A percentile compares a stretch with the other conserved stretches of the same genome.
phyloP scores from a whole-genome alignment of 2,113 vertebrate species.

The Campylorhamphus procurvoides region DNA sequence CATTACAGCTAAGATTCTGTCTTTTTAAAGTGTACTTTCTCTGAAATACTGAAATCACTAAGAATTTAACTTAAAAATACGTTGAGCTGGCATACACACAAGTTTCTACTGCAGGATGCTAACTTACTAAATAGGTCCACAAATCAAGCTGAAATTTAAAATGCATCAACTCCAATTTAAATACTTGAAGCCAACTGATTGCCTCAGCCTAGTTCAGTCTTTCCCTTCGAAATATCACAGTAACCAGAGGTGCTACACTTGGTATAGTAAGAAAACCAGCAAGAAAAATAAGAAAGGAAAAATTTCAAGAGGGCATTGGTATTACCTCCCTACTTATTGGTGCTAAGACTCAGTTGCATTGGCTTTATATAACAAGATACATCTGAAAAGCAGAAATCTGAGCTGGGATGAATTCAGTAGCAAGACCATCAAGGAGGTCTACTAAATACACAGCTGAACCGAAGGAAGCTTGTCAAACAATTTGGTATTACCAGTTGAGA shows the following conservation, averaged over 20 bases:
- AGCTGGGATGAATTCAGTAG: neutral
- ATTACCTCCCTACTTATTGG: neutral
- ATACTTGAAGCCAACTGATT: neutral
- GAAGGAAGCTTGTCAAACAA: neutral
- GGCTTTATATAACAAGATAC: neutral
- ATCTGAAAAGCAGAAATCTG: neutral
- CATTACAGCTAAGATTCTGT: slow-evolving; percentile 23
- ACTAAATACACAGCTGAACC: neutral
- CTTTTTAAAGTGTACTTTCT: slow-evolving; percentile 20
- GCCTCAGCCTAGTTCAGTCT: neutral
- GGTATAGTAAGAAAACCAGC: neutral
- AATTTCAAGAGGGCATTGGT: neutral
- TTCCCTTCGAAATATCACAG: neutral
- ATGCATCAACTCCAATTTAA: neutral
- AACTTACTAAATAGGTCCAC: neutral
- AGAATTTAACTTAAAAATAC: neutral
- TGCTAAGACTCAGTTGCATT: neutral
- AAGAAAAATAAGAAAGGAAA: neutral
- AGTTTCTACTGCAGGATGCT: neutral
- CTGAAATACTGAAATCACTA: neutral
- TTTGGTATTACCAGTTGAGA: neutral
- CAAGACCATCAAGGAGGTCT: neutral
- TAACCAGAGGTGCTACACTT: neutral
- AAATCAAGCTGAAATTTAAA: neutral
- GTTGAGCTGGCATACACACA: neutral